phyloP scores from a whole-genome alignment of 2,113 vertebrate genomes.

The Dromaius novaehollandiae region DNA sequence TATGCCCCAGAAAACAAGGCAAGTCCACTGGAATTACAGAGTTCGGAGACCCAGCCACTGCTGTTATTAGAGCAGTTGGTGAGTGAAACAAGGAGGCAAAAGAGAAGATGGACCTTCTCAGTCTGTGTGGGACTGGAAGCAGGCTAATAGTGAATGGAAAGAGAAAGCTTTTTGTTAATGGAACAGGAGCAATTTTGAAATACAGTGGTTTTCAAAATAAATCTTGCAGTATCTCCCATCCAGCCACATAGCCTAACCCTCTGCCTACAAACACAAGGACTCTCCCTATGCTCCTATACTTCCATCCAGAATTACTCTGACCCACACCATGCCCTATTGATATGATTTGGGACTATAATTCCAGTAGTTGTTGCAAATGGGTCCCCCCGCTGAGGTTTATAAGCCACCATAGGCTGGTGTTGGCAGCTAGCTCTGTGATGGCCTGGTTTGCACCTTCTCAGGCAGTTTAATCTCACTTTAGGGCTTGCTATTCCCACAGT shows the following conservation, averaged over 20 bases:
- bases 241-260: rapidly evolving
- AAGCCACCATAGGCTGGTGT: neutral
- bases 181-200: neutral
- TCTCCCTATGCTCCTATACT: neutral
- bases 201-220: neutral
- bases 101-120: neutral
- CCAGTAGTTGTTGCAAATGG: neutral
- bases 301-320: neutral
- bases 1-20: neutral
- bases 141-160: neutral
- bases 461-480: neutral
- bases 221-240: neutral
- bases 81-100: neutral
- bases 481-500: neutral
- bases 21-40: neutral
- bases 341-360: neutral
- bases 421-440: neutral
- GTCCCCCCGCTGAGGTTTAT: neutral
- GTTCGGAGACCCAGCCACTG: neutral
- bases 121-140: neutral
- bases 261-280: neutral
- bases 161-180: neutral
- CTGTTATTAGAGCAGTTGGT: neutral
- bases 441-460: neutral
- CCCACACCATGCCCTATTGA: rapidly evolving